Evolutionary conservation across 1,140 invertebrate species (phyloP).

Genomic region (Eubasilissa regina): DNA sequence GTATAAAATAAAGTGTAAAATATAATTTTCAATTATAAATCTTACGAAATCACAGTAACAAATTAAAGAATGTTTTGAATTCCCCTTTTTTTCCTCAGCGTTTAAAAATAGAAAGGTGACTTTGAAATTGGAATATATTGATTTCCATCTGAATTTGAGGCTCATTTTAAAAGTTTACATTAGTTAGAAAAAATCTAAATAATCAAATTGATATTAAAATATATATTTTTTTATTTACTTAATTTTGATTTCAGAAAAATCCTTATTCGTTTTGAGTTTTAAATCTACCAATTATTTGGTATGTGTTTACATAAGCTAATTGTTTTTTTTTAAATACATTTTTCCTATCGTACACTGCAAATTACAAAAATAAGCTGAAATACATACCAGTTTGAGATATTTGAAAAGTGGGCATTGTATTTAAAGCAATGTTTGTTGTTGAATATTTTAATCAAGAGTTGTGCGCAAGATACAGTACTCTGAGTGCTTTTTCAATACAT

Average conservation of each 20-base stretch:
- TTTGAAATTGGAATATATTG: slow-evolving; percentile 1
- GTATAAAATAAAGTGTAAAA: too few species aligned
- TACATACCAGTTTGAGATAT: slow-evolving; percentile 11
- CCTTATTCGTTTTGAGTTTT: background rate
- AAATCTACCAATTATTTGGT: slow-evolving; percentile 1
- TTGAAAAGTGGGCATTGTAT: slow-evolving; percentile 16
- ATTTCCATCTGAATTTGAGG: background rate
- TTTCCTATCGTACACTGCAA: background rate
- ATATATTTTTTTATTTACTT: slow-evolving; percentile 32
- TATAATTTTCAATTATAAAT: too few species aligned
- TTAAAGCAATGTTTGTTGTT: slow-evolving; percentile 7
- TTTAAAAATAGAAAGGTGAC: slow-evolving; percentile 1
- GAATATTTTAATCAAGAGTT: slow-evolving; percentile 2
- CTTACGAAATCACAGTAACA: too few species aligned
- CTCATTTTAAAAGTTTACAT: slow-evolving; percentile 8
- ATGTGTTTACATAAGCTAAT: background rate
- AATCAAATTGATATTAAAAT: slow-evolving; percentile 30
- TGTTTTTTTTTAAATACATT: background rate
- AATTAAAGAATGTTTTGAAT: too few species aligned
- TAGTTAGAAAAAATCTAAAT: slow-evolving; percentile 35
- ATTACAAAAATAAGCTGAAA: background rate
- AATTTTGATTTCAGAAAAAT: slow-evolving; percentile 11
- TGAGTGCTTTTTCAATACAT: slow-evolving; percentile 12
- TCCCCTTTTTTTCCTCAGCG: background rate
- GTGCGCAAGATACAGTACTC: background rate